Evolutionary conservation across 2,797 vertebrate genomes (phyloP).

Genomic region (Nannoperca australis): DNA sequence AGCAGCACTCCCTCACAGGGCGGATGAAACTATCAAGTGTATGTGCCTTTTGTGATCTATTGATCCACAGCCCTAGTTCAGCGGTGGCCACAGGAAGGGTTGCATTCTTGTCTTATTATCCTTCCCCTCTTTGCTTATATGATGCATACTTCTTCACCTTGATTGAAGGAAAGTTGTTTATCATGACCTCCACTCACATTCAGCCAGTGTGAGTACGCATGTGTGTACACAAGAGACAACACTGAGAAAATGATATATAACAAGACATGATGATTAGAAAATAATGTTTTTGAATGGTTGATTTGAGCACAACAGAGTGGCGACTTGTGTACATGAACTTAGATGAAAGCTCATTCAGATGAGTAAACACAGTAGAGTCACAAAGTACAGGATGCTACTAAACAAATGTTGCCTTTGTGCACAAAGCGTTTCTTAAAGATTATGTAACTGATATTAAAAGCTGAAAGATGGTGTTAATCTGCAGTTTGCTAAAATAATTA

Average conservation of each 20-base stretch:
- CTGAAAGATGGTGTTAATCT: not conserved
- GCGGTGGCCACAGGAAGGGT: constrained; percentile 56
- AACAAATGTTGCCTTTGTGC: not conserved
- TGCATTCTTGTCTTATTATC: constrained; percentile 50
- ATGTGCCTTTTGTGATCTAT: constrained; percentile 77
- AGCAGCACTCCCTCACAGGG: constrained; percentile 52
- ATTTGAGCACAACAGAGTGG: not conserved
- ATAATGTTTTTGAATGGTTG: not conserved
- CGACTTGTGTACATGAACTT: not conserved
- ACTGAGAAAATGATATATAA: not conserved
- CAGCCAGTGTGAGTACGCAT: not conserved
- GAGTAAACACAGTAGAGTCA: not conserved
- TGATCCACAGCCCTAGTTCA: constrained; percentile 66
- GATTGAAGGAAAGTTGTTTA: constrained; percentile 25
- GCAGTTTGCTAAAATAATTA: not conserved
- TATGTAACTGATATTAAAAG: not conserved
- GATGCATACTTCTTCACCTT: not conserved
- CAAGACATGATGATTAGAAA: not conserved
- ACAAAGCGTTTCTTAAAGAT: not conserved
- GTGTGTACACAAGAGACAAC: not conserved
- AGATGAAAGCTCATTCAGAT: not conserved
- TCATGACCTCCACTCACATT: not conserved
- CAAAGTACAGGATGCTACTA: not conserved
- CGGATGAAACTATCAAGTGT: constrained; percentile 65
- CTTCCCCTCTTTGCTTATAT: constrained; percentile 41